A percentile compares a stretch with the other conserved stretches of the same genome.
These are phyloP conservation scores for Apaloderma vittatum DNA, from an alignment of 2,113 vertebrate genomes.

Conservation along the genomic window DNA sequence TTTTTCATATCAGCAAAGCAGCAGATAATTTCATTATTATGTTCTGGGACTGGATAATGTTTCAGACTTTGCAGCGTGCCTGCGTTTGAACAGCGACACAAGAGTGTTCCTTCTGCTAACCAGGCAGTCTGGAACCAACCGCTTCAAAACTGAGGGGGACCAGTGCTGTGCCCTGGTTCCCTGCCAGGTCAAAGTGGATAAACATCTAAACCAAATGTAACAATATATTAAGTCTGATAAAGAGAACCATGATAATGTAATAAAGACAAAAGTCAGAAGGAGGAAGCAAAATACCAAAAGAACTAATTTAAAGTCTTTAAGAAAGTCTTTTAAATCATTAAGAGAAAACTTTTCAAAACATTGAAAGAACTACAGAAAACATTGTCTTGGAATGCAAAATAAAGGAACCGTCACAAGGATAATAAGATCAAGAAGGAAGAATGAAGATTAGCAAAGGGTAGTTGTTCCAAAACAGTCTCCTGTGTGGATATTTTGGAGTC, in stretches of 20 bases:
- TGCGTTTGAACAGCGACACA: neutral
- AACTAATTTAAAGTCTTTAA: neutral
- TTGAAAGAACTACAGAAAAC: neutral
- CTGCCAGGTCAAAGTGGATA: neutral
- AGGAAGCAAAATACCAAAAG: neutral
- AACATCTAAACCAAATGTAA: neutral
- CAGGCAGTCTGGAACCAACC: neutral
- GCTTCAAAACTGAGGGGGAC: neutral
- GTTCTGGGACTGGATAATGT: neutral
- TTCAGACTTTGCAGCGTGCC: neutral
- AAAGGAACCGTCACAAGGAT: neutral
- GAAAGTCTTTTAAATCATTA: neutral
- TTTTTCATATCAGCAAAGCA: neutral
- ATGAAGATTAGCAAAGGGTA: neutral
- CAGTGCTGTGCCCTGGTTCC: neutral
- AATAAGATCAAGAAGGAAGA: neutral
- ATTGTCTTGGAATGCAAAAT: neutral
- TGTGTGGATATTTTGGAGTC: neutral
- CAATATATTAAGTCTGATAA: neutral
- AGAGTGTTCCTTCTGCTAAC: neutral
- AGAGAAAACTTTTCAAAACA: neutral
- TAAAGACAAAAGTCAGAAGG: neutral
- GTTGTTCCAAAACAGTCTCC: neutral
- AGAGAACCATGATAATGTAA: neutral
- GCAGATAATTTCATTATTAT: neutral